Percentiles rank a stretch among this genome's conserved stretches.
Conservation (phyloP, 37 sponge, comb jelly and placozoan species). For the Diacarnus erythraeanus region DNA sequence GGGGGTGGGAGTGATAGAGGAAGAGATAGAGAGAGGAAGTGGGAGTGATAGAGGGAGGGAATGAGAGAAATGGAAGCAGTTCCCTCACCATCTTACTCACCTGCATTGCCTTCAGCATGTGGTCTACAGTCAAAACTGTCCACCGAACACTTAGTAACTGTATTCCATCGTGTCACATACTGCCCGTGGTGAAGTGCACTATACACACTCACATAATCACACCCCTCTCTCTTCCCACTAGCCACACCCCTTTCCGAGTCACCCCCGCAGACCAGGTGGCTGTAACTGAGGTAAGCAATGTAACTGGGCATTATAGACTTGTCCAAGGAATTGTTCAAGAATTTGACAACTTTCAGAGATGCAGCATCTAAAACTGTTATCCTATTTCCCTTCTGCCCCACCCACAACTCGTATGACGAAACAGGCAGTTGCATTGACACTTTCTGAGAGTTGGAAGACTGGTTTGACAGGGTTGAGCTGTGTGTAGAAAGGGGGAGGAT, state of each 20-base stretch:
- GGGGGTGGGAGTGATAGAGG: slow-evolving; percentile 1
- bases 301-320: slow-evolving; percentile 44
- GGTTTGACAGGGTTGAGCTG: neutral
- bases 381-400: slow-evolving; percentile 57
- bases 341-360: slow-evolving; percentile 27
- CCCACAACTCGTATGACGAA: slow-evolving; percentile 59
- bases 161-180: slow-evolving; percentile 59
- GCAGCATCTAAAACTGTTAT: slow-evolving; percentile 55
- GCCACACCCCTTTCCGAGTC: slow-evolving; percentile 10
- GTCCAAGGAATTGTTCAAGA: slow-evolving; percentile 35
- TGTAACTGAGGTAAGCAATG: slow-evolving; percentile 39
- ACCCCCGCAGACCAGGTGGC: slow-evolving; percentile 35
- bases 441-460: neutral
- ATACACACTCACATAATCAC: slow-evolving; percentile 41
- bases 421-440: neutral
- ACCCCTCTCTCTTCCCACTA: neutral
- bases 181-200: slow-evolving; percentile 64
- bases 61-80: slow-evolving; percentile 11
- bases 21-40: too few species aligned
- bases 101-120: slow-evolving; percentile 9
- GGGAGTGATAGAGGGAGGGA: slow-evolving; percentile 31
- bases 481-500: slow-evolving; percentile 19
- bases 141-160: slow-evolving; percentile 11
- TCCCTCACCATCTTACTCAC: slow-evolving; percentile 4
- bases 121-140: slow-evolving; percentile 32